Conservation (phyloP, 2,797 vertebrate species). For the Pseudochirops corinnae region DNA sequence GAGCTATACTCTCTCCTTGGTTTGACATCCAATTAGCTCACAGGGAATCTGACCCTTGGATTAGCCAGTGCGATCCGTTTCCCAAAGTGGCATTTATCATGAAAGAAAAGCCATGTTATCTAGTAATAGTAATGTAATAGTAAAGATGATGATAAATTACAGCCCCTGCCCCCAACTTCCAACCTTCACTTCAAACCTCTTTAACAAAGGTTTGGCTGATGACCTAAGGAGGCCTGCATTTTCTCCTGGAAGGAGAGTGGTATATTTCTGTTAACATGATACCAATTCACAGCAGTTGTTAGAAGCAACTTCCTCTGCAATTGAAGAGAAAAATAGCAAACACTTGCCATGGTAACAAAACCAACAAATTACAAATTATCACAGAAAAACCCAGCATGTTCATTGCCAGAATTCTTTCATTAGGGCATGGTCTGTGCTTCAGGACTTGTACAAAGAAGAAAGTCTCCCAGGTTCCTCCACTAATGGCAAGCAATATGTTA, state of each 20-base stretch:
- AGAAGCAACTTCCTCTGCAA: constrained; percentile 31
- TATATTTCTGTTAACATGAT: neutral
- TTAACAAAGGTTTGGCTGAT: neutral
- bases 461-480: neutral
- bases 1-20: neutral
- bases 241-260: neutral
- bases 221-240: neutral
- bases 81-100: neutral
- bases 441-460: neutral
- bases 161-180: neutral
- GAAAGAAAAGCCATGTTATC: neutral
- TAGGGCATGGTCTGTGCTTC: neutral
- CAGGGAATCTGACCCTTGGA: neutral
- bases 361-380: constrained; percentile 11
- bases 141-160: neutral
- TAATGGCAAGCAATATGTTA: neutral
- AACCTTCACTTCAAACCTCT: neutral
- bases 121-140: neutral
- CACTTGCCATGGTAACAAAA: constrained; percentile 53
- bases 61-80: neutral
- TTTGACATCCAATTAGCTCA: neutral
- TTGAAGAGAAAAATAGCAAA: neutral
- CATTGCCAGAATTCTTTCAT: neutral
- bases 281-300: neutral
- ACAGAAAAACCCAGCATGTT: neutral